A percentile compares a stretch with the other conserved stretches of the same genome.
phyloP scores from a whole-genome alignment of 2,797 vertebrate species.

The Tokudaia tokunoshimensis region DNA sequence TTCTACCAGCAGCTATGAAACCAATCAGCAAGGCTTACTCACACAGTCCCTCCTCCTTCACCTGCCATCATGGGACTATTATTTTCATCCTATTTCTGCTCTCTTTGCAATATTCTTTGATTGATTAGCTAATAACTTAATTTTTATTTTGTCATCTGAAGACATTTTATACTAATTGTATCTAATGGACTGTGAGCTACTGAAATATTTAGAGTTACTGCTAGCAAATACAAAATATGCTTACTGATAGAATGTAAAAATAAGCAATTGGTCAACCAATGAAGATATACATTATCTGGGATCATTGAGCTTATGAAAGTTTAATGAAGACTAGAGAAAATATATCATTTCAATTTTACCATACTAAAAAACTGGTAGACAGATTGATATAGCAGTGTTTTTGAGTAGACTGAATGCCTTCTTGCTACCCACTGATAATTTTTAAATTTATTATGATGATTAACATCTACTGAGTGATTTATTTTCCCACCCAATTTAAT shows the following conservation, averaged over 20 bases:
- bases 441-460: slow-evolving; percentile 58
- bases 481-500: slow-evolving; percentile 47
- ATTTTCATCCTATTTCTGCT: slow-evolving; percentile 63
- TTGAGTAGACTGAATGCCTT: slow-evolving; percentile 62
- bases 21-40: not conserved
- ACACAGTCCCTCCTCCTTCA: not conserved
- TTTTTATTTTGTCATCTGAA: slow-evolving; percentile 84
- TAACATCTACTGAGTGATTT: slow-evolving; percentile 35
- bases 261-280: slow-evolving; percentile 79
- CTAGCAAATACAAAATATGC: slow-evolving; percentile 82
- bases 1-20: not conserved
- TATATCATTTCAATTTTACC: slow-evolving; percentile 66
- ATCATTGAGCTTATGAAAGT: slow-evolving; percentile 77
- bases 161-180: slow-evolving; percentile 85
- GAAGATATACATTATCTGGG: slow-evolving; percentile 76
- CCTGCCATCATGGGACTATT: not conserved
- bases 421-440: slow-evolving; percentile 59
- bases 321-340: slow-evolving; percentile 77
- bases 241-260: slow-evolving; percentile 83
- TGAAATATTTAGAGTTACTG: slow-evolving; percentile 85
- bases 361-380: not conserved
- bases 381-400: slow-evolving; percentile 62
- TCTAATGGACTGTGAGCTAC: slow-evolving; percentile 85
- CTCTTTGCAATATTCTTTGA: slow-evolving; percentile 81
- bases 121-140: slow-evolving; percentile 85